Evolutionary conservation across 2,797 vertebrate genomes (phyloP).

Genomic region (Bradypodion ventrale): DNA sequence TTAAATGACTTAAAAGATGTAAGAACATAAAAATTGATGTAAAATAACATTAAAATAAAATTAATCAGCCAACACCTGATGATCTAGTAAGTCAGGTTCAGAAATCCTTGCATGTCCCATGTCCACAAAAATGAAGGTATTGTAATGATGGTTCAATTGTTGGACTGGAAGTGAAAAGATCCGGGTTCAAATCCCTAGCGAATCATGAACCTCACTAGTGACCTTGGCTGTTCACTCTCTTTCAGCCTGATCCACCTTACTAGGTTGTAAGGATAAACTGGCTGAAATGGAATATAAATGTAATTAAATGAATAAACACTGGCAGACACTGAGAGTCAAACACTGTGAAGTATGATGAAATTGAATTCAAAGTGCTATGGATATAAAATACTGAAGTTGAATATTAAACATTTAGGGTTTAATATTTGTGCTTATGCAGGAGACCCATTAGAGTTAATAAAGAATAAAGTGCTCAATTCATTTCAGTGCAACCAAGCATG

Average conservation of each 20-base stretch:
- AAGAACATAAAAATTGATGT: not conserved
- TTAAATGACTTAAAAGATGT: not conserved
- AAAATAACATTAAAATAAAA: not conserved
- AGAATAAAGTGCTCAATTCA: no score
- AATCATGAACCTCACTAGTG: no score
- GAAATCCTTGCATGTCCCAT: not conserved
- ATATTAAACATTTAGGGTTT: not conserved
- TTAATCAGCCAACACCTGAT: no score
- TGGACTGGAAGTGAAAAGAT: no score
- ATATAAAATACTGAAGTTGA: not conserved
- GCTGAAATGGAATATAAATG: no score
- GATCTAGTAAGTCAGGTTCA: not conserved
- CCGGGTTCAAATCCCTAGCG: no score
- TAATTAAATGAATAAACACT: not conserved
- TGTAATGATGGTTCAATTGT: no score
- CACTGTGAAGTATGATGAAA: slow-evolving; percentile 2
- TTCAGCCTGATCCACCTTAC: no score
- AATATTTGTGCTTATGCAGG: not conserved
- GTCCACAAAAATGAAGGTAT: no score
- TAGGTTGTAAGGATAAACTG: no score
- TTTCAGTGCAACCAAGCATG: not conserved
- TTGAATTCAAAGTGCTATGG: not conserved
- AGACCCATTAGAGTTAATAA: not conserved
- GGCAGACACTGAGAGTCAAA: not conserved
- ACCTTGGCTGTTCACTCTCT: no score